Percentiles rank a stretch among this genome's conserved stretches.
Evolutionary conservation across 2,797 vertebrate species (phyloP).

Genomic region (Syngnathus rostellatus): DNA sequence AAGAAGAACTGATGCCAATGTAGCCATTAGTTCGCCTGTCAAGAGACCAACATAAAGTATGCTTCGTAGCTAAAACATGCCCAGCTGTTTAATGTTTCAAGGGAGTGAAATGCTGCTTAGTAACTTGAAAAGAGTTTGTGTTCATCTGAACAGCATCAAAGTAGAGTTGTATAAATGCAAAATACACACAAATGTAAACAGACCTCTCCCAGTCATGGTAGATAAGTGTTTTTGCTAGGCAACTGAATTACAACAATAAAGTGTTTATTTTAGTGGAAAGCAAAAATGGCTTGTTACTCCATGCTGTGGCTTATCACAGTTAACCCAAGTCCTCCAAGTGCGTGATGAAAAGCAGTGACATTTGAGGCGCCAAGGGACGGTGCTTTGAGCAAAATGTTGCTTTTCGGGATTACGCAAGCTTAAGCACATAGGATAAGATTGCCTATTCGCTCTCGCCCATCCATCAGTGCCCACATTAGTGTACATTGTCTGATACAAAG

Average conservation of each 20-base stretch:
- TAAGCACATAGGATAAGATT: constrained; percentile 10
- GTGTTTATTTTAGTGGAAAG: constrained; percentile 43
- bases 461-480: constrained; percentile 33
- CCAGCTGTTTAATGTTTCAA: not conserved
- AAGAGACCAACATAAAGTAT: not conserved
- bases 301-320: constrained; percentile 34
- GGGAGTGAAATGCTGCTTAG: constrained; percentile 30
- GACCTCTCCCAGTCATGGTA: constrained; percentile 43
- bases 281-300: constrained; percentile 51
- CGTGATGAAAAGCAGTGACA: constrained; percentile 23
- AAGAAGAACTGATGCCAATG: not conserved
- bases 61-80: not conserved
- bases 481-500: constrained; percentile 28
- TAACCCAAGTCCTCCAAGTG: constrained; percentile 31
- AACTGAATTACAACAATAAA: constrained; percentile 63
- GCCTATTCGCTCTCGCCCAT: constrained; percentile 4
- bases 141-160: constrained; percentile 32
- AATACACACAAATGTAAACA: constrained; percentile 50
- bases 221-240: constrained; percentile 57
- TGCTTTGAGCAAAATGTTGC: not conserved
- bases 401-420: constrained; percentile 7
- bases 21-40: not conserved
- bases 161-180: constrained; percentile 43
- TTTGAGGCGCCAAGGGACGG: constrained; percentile 25
- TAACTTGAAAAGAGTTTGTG: constrained; percentile 12